A percentile compares a stretch with the other conserved stretches of the same genome.
Evolutionary conservation across 2,797 vertebrate species (phyloP).

Genomic region (Falco cherrug): DNA sequence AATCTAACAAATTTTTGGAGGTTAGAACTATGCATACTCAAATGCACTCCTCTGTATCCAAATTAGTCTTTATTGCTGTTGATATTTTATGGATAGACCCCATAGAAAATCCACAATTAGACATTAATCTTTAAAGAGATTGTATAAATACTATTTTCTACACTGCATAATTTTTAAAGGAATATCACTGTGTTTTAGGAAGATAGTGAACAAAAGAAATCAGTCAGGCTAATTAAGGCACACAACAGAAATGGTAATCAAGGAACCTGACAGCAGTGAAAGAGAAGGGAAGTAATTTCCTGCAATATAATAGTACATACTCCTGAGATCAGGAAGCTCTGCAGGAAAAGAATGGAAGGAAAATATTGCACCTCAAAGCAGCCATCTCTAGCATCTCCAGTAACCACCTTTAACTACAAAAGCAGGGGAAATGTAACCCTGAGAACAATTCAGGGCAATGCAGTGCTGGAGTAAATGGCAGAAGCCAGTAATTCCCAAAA

Average conservation of each 20-base stretch:
- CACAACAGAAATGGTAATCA: slow-evolving; percentile 2
- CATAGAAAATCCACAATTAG: not conserved
- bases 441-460: not conserved
- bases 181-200: not conserved
- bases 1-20: not conserved
- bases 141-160: not conserved
- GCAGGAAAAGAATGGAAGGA: not conserved
- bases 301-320: not conserved
- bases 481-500: not conserved
- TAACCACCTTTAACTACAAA: not conserved
- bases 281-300: not conserved
- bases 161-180: not conserved
- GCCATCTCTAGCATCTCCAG: not conserved
- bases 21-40: not conserved
- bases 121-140: not conserved
- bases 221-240: not conserved
- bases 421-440: not conserved
- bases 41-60: not conserved
- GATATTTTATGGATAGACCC: not conserved
- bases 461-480: not conserved
- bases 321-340: not conserved
- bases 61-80: not conserved
- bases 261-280: not conserved
- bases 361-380: not conserved
- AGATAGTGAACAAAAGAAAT: not conserved